Conservation (phyloP, 2,888 invertebrate genomes). For the Rhagonycha lutea region DNA sequence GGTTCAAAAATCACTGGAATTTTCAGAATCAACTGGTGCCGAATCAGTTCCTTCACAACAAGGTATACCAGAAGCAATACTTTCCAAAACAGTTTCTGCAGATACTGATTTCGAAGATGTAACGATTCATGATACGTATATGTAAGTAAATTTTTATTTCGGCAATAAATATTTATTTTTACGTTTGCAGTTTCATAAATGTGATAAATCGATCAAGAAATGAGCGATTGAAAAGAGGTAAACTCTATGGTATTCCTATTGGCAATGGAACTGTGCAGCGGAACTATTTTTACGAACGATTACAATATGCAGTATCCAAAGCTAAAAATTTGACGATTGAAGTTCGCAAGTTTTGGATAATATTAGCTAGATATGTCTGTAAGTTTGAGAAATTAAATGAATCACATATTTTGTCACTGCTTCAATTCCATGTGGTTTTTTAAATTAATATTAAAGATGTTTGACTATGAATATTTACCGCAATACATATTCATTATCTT, state of each 20-base stretch:
- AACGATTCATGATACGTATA: no score
- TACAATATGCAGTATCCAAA: conserved; percentile 66
- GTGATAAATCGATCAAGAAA: conserved; percentile 55
- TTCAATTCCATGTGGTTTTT: conserved; percentile 4
- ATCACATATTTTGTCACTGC: conserved; percentile 5
- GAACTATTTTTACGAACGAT: conserved; percentile 58
- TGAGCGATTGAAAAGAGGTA: conserved; percentile 57
- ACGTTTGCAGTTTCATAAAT: not conserved
- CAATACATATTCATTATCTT: no score
- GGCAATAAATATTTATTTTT: not conserved
- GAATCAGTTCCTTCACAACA: not conserved
- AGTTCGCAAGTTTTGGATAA: conserved; percentile 82
- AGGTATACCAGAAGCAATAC: conserved; percentile 5
- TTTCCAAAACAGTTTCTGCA: not conserved
- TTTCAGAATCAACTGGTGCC: conserved; percentile 7
- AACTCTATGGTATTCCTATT: conserved; percentile 59
- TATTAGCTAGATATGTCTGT: conserved; percentile 76
- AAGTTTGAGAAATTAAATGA: conserved; percentile 33
- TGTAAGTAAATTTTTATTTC: conserved; percentile 37
- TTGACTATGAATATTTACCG: conserved; percentile 49
- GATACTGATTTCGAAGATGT: not conserved
- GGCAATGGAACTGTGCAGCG: conserved; percentile 54
- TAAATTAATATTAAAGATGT: conserved; percentile 44
- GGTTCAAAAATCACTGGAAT: conserved; percentile 4
- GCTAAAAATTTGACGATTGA: conserved; percentile 80